These are phyloP conservation scores for Cheilosia impressa DNA, from an alignment of 2,888 invertebrate species.

Conservation along the genomic window DNA sequence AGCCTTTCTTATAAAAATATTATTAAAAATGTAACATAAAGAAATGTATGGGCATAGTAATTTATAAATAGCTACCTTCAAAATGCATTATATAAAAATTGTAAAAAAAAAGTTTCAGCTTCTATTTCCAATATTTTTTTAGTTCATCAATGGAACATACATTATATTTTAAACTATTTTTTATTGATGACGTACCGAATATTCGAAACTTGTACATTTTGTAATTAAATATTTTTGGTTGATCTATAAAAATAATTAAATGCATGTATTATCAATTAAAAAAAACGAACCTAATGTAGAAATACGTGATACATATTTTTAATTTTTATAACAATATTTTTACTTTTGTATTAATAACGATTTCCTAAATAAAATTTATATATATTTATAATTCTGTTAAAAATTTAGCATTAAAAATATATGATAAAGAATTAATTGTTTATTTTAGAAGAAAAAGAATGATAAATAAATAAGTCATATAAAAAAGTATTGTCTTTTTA, in stretches of 20 bases:
- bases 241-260: slow-evolving; percentile 39
- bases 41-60: no score
- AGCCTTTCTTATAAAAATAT: no score
- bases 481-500: no score
- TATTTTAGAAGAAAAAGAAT: slow-evolving; percentile 37
- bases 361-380: slow-evolving; percentile 61
- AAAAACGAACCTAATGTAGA: slow-evolving; percentile 46
- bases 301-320: slow-evolving; percentile 63
- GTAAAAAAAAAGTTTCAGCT: no score
- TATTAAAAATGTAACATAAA: no score
- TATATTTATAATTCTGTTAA: slow-evolving; percentile 66
- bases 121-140: no score
- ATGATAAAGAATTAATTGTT: slow-evolving; percentile 36
- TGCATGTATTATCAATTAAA: slow-evolving; percentile 34
- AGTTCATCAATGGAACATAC: no score
- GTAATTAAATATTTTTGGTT: slow-evolving; percentile 51
- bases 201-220: slow-evolving; percentile 49
- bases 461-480: slow-evolving; percentile 2
- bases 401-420: slow-evolving; percentile 54
- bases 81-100: no score
- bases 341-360: slow-evolving; percentile 61
- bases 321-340: slow-evolving; percentile 58
- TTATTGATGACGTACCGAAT: slow-evolving; percentile 21
- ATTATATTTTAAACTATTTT: slow-evolving; percentile 10
- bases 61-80: no score